A percentile compares a stretch with the other conserved stretches of the same genome.
Evolutionary conservation across 2,888 invertebrate species (phyloP).

Genomic region (Oxytorus armatus): DNA sequence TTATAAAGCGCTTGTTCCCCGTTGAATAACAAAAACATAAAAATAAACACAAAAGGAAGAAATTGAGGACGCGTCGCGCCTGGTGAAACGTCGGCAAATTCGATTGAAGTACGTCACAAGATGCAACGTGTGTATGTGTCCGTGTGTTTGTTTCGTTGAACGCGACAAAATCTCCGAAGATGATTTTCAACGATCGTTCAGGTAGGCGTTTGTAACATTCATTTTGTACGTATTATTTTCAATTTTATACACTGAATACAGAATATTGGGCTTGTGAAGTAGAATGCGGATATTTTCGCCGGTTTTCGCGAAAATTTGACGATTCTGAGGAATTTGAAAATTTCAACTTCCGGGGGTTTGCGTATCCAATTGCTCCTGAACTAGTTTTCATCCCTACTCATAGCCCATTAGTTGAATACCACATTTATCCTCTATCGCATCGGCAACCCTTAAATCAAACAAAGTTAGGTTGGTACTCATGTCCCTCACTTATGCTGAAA

Average conservation of each 20-base stretch:
- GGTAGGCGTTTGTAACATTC: constrained; percentile 45
- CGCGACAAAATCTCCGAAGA: constrained; percentile 30
- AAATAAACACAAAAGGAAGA: constrained; percentile 5
- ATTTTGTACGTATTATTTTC: constrained; percentile 1
- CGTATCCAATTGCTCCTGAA: no score
- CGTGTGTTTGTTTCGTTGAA: background rate
- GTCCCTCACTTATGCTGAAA: no score
- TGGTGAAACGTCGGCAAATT: constrained; percentile 37
- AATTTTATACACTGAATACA: constrained; percentile 26
- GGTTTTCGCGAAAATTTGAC: no score
- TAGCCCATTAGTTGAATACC: no score
- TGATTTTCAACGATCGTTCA: constrained; percentile 16
- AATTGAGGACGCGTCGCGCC: constrained; percentile 25
- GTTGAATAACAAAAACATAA: constrained; percentile 1
- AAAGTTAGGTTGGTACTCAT: no score
- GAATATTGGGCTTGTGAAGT: no score
- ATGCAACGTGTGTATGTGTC: constrained; percentile 3
- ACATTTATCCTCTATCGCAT: no score
- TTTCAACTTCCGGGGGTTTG: no score
- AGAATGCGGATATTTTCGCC: no score
- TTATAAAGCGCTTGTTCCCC: constrained; percentile 6
- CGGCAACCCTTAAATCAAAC: no score
- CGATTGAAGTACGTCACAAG: constrained; percentile 54
- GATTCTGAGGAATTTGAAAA: no score
- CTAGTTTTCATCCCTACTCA: no score